Base-by-base conservation (phyloP, 1,140 invertebrate species). In the Adoxophyes honmai region DNA sequence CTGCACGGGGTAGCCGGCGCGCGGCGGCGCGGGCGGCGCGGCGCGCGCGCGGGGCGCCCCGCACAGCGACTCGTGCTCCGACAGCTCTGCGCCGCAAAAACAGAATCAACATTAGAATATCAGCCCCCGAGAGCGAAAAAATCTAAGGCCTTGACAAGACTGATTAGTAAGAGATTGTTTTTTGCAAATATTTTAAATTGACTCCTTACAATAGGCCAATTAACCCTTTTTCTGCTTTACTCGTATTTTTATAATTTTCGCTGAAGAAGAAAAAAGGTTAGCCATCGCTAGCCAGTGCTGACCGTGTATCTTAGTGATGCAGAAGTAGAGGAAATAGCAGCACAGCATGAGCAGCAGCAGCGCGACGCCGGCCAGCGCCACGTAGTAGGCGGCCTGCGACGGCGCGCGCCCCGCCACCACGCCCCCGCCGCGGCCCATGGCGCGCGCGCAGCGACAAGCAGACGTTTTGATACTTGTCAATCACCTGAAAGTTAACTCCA, bases 281-380 rank as follows among this genome's bases (percentile, higher is more conserved):
- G n/a, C n/a, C n/a, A n/a, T n/a, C n/a, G n/a, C n/a, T n/a, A n/a
- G n/a, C n/a, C n/a, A n/a, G n/a, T n/a, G n/a, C 60, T 34, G 55
- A 85, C 84, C 78, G 65, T 76, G 81, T 14, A 83, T 73, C 11
- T 75, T 66, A 11, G 66, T 70, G 18, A 83, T 53, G 57, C 79
- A 87, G 71, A 78, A 87, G 68, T 75, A 87, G 21, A 78, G 42
- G 61, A 79, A 82, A 70, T 87, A 87, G 55, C 72, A 73, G 53
- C 72, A 72, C 15, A 87, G 70, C 44, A 84, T 57, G 2, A 81
- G 13, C 8, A 87, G 72, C 38, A 87, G 68, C 0, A 48, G 52
- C 10, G 83, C 36, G 6, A 86, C 66, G 10, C 75, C 76, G 18
- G 52, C 82, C 35, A 86, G 66, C 14, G 84, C 84, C 60, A 87